phyloP scores from a whole-genome alignment of 2,113 vertebrate species.

The Trogon melanurus region DNA sequence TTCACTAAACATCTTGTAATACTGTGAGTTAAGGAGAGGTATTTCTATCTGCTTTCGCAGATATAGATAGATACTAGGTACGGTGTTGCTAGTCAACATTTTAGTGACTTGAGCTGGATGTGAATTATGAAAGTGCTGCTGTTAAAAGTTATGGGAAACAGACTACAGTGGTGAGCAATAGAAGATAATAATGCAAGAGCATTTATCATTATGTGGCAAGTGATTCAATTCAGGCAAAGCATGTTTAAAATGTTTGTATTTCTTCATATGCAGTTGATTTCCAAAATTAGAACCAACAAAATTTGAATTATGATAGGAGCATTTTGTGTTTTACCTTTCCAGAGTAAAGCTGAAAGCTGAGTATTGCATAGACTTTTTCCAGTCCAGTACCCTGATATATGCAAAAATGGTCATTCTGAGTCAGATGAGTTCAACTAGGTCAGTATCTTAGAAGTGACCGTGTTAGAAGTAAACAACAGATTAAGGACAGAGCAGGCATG shows the following conservation, averaged over 20 bases:
- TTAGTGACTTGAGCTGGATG: background rate
- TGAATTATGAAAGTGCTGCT: background rate
- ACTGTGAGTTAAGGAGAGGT: background rate
- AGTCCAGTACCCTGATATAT: background rate
- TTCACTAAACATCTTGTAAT: background rate
- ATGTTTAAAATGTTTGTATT: background rate
- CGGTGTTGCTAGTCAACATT: background rate
- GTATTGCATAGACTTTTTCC: background rate
- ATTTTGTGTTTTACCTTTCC: background rate
- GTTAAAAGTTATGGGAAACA: background rate
- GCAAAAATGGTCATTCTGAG: background rate
- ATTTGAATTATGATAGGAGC: background rate
- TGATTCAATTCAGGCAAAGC: background rate
- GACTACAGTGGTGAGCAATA: background rate
- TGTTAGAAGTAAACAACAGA: background rate
- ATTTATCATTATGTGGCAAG: background rate
- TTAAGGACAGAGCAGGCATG: background rate
- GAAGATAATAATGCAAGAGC: background rate
- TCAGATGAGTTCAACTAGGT: background rate
- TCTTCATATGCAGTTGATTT: background rate
- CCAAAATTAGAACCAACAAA: background rate
- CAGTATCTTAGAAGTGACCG: background rate
- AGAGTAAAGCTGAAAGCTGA: background rate
- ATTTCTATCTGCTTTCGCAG: background rate
- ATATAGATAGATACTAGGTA: background rate